These are phyloP conservation scores for Minunthozetes semirufus DNA, from an alignment of 2,888 invertebrate species.

Conservation along the genomic window DNA sequence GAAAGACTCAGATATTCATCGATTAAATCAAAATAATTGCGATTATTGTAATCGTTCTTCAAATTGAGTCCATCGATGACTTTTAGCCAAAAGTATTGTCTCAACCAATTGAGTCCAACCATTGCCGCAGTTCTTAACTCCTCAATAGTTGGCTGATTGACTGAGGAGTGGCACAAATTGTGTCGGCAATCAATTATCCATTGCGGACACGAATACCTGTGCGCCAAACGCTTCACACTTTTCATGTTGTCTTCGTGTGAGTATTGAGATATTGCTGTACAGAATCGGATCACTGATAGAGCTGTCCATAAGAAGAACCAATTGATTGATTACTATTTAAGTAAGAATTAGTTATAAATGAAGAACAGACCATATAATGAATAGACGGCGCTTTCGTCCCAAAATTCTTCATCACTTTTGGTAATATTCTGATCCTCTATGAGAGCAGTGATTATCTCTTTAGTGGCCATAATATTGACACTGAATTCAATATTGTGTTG, in stretches of 20 bases:
- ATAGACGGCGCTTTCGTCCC: neutral
- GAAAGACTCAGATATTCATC: neutral
- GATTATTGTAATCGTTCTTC: neutral
- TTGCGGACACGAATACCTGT: slow-evolving; percentile 27
- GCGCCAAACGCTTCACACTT: slow-evolving; percentile 18
- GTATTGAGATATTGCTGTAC: slow-evolving; percentile 5
- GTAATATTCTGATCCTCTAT: neutral
- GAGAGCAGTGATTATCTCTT: slow-evolving; percentile 16
- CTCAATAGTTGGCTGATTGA: neutral
- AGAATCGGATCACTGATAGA: slow-evolving; percentile 22
- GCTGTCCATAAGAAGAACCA: neutral
- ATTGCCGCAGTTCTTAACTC: neutral
- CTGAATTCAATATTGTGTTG: neutral
- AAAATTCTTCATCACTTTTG: neutral
- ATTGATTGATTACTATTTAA: neutral
- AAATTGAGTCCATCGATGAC: neutral
- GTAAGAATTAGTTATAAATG: neutral
- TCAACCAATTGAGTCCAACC: slow-evolving; percentile 19
- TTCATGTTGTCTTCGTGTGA: slow-evolving; percentile 19
- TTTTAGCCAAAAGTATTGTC: slow-evolving; percentile 19
- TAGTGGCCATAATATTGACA: slow-evolving; percentile 24
- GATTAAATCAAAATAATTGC: slow-evolving; percentile 10
- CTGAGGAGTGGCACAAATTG: neutral
- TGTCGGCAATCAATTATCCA: slow-evolving; percentile 23
- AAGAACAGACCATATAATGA: neutral